Base-by-base conservation (phyloP, 2,113 vertebrate genomes). In the Grus americana region DNA sequence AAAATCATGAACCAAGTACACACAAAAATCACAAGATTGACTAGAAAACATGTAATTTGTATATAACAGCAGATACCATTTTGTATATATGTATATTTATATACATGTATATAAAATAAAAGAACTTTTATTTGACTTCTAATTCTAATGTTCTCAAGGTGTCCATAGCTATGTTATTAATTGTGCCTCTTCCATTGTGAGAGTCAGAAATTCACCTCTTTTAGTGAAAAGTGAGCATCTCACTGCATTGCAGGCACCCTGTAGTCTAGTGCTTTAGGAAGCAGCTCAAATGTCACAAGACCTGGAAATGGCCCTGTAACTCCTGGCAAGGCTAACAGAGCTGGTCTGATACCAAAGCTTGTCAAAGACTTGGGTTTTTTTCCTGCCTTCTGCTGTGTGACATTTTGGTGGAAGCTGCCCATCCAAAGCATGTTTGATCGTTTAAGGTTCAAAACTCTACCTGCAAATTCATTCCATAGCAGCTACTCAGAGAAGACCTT, bases 31-130 rank as follows among this genome's bases (percentile, higher is more conserved):
- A 91, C 19, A 74, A 49, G 34, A 40, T 4, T 36, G 21, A 44
- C 23, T 71, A 27, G 30, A 89, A 93, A 74, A 49, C 9, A 26
- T 22, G 15, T 29, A n/a, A 75, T 67, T 44, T 74, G n/a, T 47
- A 36, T 34, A n/a, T 24, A 79, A 57, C 10, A 71, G 5, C 30
- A 75, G 55, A 23, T 17, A 36, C 15, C 4, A 70, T 78, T 95
- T 95, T 92, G 63, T 86, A 93, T 79, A 92, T 55, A 50, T 79
- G 68, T 79, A 86, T 92, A 90, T 70, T 61, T 86, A 84, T 68
- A 88, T 84, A 95, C 89, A 89, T 78, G 29, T 74, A 86, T 92
- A 93, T 62, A 90, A 95, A 58, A 90, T 80, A 86, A 79, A 79
- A 70, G 0, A 42, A 63, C 16, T 83, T 74, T 24, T 44, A 44